A percentile compares a stretch with the other conserved stretches of the same genome.
Conservation (phyloP, 2,797 vertebrate genomes). For the Ctenopoma multispine region DNA sequence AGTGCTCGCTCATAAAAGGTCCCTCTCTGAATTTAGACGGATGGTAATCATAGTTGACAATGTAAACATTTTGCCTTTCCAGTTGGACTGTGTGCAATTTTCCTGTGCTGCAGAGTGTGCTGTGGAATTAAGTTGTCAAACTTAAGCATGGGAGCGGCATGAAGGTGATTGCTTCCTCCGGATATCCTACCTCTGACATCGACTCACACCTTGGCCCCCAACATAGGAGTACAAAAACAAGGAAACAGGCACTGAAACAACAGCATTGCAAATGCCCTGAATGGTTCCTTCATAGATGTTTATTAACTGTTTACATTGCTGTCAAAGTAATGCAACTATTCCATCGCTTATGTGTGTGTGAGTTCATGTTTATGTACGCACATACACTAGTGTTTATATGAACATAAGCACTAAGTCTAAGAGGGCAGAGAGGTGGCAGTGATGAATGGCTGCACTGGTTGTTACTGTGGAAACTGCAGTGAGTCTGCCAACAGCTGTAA, state of each 20-base stretch:
- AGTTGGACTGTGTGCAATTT: conserved; percentile 73
- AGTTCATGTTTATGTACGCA: conserved; percentile 28
- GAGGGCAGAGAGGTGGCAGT: conserved; percentile 70
- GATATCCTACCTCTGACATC: conserved; percentile 58
- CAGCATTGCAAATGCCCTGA: conserved; percentile 4
- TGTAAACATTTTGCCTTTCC: conserved; percentile 81
- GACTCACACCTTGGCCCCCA: conserved; percentile 23
- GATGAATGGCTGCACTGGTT: conserved; percentile 74
- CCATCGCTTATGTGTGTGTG: conserved; percentile 35
- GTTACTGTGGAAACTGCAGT: conserved; percentile 79
- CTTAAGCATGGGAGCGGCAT: conserved; percentile 42
- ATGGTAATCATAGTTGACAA: conserved; percentile 83
- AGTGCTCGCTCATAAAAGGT: conserved; percentile 72
- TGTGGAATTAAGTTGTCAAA: conserved; percentile 86
- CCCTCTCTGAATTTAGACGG: conserved; percentile 73
- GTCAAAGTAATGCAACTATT: conserved; percentile 50
- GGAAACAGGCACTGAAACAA: conserved; percentile 19
- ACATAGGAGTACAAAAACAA: conserved; percentile 13
- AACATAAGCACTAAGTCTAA: conserved; percentile 63
- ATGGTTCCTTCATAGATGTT: conserved; percentile 13
- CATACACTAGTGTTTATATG: conserved; percentile 43
- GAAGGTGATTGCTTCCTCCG: conserved; percentile 71
- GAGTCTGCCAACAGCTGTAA: conserved; percentile 66
- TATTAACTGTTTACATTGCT: conserved; percentile 47
- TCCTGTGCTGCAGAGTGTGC: conserved; percentile 69